phyloP scores from a whole-genome alignment of 2,797 vertebrate species.

The Poeciliopsis presidionis region DNA sequence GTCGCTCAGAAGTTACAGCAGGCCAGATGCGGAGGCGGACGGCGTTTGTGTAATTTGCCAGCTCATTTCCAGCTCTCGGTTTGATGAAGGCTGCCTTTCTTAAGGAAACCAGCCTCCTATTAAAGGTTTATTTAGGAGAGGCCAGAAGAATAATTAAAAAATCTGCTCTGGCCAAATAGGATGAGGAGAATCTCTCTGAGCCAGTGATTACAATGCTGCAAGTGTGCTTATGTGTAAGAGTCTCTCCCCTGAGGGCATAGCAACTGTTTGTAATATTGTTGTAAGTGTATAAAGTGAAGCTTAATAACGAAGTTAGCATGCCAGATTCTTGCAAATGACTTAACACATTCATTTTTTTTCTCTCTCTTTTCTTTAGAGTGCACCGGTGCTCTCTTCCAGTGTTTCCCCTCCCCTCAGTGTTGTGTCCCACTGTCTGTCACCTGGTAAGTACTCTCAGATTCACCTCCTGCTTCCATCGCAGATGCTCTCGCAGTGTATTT shows the following conservation, averaged over 20 bases:
- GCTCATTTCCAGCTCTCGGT: slow-evolving; percentile 47
- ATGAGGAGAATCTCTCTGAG: slow-evolving; percentile 17
- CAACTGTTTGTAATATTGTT: slow-evolving; percentile 44
- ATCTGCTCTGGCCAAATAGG: slow-evolving; percentile 44
- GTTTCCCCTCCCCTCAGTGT: slow-evolving; percentile 63
- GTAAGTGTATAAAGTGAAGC: slow-evolving; percentile 35
- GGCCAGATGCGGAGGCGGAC: slow-evolving; percentile 39
- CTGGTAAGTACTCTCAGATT: slow-evolving; percentile 65
- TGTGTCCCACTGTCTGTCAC: slow-evolving; percentile 55
- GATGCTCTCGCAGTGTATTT: slow-evolving; percentile 32
- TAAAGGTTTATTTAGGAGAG: slow-evolving; percentile 66
- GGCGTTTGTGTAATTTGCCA: slow-evolving; percentile 46
- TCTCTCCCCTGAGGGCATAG: slow-evolving; percentile 41
- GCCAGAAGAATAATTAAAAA: slow-evolving; percentile 59
- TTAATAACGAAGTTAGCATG: slow-evolving; percentile 26
- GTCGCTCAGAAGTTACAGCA: slow-evolving; percentile 17
- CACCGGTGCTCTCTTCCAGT: slow-evolving; percentile 64
- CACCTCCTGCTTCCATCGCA: slow-evolving; percentile 34
- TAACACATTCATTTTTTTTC: neutral
- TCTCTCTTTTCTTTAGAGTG: slow-evolving; percentile 49
- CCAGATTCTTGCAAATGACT: slow-evolving; percentile 30
- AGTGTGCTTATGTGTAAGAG: slow-evolving; percentile 27
- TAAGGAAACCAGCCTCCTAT: slow-evolving; percentile 47
- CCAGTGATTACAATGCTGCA: slow-evolving; percentile 37
- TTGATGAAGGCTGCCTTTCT: slow-evolving; percentile 38